Evolutionary conservation across 2,797 vertebrate species (phyloP), one percentile per base, ranked within the genome.

Genomic region (Gymnopithys bicolor): DNA sequence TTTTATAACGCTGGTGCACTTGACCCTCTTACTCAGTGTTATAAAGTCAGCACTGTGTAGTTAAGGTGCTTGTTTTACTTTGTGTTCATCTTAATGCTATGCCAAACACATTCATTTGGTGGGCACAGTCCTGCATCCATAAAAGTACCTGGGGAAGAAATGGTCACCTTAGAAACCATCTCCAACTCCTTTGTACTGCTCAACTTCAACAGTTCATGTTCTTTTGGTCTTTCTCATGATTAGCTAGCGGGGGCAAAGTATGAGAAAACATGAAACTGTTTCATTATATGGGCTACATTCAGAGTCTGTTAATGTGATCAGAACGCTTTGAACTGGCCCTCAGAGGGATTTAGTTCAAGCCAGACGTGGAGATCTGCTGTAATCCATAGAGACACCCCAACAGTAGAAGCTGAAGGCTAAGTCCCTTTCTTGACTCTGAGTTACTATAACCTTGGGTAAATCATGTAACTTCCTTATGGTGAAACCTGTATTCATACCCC

Each of bases 61-160:
- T 79, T 87, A 63, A 91, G 67, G 88, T 59, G 46, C 33, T 56
- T 5, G 33, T 69, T 96, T 55, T 94, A 56, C 55, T 93, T 88
- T 46, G 43, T 48, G 59, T 64, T 81, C 22, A 15, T 70, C 51
- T 39, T 78, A 51, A 67, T 43, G 24, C 19, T 46, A 5, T 43
- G 25, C 41, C 73, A 76, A 87, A 53, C 3, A 3, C 18, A 9
- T 79, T 60, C 2, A 11, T 81, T 87, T 58, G 63, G 32, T 70
- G 39, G 48, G 30, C 52, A 22, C 19, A 66, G 55, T 45, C 49
- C 46, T 76, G 35, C 55, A 66, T 80, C 43, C 15, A 2, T 19
- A 56, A 48, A 77, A 81, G 41, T 55, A 53, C 7, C 3, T 43
- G 8, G 46, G 4, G 10, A 45, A 52, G 73, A 43, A 46, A 2